Evolutionary conservation across 2,113 vertebrate genomes (phyloP), one percentile per base, ranked within the genome.

Genomic region (Alligator mississippiensis): DNA sequence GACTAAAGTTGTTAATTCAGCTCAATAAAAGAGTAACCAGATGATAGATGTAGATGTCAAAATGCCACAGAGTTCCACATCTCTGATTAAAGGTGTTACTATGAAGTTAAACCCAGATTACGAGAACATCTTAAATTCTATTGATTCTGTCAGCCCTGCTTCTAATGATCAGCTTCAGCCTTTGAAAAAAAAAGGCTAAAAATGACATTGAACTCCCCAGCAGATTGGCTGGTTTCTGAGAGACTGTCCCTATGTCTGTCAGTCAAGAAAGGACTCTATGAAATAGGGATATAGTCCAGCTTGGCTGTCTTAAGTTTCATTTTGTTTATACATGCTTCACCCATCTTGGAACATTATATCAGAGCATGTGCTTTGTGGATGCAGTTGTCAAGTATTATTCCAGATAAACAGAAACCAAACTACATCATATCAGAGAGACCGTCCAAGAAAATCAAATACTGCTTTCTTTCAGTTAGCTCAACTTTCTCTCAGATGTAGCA

Each of bases 11-110:
- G 82, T 92, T 97, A 96, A 95, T 88, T 97, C 89, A 81, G 80
- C 81, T 96, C 91, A 88, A 93, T 94, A 97, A 96, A 96, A 96
- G 78, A 76, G 64, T 82, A 94, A 87, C 87, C 91, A 74, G 82
- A 77, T 97, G 95, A 93, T 90, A 89, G 92, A 91, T 97, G 91
- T 92, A 95, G 94, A 93, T 95, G 93, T 97, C 96, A 90, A 83
- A 96, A 97, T 96, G 96, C 94, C 87, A 93, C 82, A 91, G 92
- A 47, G 68, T 93, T 97, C 92, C 63, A 62, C 1, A 22, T 90
- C 92, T 97, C 96, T 97, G 95, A 96, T 97, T 97, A 96, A 97
- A 97, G 85, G 92, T 95, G 89, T 95, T 97, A 87, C 89, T 96
- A 61, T 77, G 77, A 61, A 94, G 89, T 97, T 97, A 96, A 95